Evolutionary conservation across 2,888 invertebrate species (phyloP).

Genomic region (Dendrolimus pini): DNA sequence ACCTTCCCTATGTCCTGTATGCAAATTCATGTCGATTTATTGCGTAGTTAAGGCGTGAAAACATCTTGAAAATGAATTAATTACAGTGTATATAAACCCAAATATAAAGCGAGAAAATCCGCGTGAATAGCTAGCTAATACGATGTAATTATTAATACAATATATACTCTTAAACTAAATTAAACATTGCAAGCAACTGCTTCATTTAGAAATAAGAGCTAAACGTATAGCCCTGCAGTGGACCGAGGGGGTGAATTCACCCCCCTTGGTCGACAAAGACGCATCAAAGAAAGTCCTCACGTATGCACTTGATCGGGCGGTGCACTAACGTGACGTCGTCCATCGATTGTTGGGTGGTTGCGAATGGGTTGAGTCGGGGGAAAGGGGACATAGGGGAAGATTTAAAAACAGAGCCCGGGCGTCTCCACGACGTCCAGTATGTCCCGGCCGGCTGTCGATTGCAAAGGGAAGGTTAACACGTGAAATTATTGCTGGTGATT

Average conservation of each 20-base stretch:
- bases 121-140: too few relatives aligned
- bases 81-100: too few relatives aligned
- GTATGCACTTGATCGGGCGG: slow-evolving; percentile 70
- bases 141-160: too few relatives aligned
- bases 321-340: slow-evolving; percentile 64
- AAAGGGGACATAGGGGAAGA: slow-evolving; percentile 31
- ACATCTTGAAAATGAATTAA: too few relatives aligned
- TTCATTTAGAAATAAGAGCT: slow-evolving; percentile 22
- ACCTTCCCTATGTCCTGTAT: too few relatives aligned
- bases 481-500: not conserved
- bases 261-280: slow-evolving; percentile 40
- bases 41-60: too few relatives aligned
- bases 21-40: too few relatives aligned
- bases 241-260: slow-evolving; percentile 10
- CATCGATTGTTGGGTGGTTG: slow-evolving; percentile 56
- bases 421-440: slow-evolving; percentile 72
- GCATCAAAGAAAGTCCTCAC: slow-evolving; percentile 67
- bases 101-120: too few relatives aligned
- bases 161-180: too few relatives aligned
- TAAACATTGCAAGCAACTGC: too few relatives aligned
- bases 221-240: slow-evolving; percentile 10
- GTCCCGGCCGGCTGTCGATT: slow-evolving; percentile 72
- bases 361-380: not conserved
- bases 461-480: slow-evolving; percentile 22
- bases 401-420: slow-evolving; percentile 57